Evolutionary conservation across 2,888 invertebrate genomes (phyloP).

Genomic region (Chymomyza fuscimana): DNA sequence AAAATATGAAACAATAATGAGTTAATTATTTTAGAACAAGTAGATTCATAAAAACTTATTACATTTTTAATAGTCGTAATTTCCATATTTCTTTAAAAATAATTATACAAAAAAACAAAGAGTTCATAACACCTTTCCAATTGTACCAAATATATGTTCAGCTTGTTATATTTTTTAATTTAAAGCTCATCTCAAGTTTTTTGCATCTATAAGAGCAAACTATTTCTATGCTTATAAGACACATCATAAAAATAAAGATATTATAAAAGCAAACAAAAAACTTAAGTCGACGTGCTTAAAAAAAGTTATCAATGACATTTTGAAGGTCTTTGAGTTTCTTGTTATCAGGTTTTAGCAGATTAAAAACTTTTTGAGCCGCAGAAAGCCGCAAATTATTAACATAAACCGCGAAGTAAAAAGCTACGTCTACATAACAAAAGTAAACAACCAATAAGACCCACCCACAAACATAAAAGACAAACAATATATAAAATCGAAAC

Average conservation of each 20-base stretch:
- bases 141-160: too few species aligned
- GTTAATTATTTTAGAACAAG: too few species aligned
- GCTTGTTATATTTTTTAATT: too few species aligned
- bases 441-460: background rate
- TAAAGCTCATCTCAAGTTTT: too few species aligned
- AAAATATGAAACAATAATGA: too few species aligned
- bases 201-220: background rate
- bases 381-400: constrained; percentile 45
- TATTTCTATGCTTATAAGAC: constrained; percentile 35
- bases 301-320: background rate
- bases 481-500: constrained; percentile 9
- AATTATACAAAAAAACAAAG: too few species aligned
- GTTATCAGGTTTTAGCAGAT: constrained; percentile 61
- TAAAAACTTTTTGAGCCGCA: constrained; percentile 51
- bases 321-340: background rate
- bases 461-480: background rate
- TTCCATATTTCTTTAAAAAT: too few species aligned
- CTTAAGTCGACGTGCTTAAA: constrained; percentile 1
- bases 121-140: too few species aligned
- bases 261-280: constrained; percentile 15
- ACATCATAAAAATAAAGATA: constrained; percentile 40
- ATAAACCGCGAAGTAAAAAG: constrained; percentile 19
- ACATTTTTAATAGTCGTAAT: too few species aligned
- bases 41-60: too few species aligned
- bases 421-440: background rate